These are phyloP conservation scores for Nesometra sesokonis DNA, from an alignment of 35 echinoderm and acorn worm species.

Conservation along the genomic window DNA sequence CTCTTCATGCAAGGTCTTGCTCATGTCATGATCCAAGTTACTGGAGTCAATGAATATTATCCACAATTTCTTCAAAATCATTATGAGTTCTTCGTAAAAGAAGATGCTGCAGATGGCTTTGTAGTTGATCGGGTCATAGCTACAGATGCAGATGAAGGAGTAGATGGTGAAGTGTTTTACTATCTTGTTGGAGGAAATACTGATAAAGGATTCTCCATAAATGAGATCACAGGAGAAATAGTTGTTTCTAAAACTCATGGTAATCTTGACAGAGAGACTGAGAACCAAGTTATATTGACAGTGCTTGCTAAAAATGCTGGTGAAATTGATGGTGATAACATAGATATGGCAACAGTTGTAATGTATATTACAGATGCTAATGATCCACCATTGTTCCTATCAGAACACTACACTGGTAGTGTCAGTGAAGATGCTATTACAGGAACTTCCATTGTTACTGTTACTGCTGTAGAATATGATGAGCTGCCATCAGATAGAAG, in stretches of 20 bases:
- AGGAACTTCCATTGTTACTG: conserved; percentile 51
- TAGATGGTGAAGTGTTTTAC: conserved; percentile 77
- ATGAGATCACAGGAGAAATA: conserved; percentile 57
- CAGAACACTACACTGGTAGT: conserved; percentile 53
- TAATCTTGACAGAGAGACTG: conserved; percentile 56
- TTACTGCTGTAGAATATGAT: conserved; percentile 81
- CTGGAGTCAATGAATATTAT: conserved; percentile 80
- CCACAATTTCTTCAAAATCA: conserved; percentile 58
- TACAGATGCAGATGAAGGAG: conserved; percentile 58
- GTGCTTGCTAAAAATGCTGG: conserved; percentile 83
- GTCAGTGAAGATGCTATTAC: conserved; percentile 52
- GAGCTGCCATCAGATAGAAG: conserved; percentile 44
- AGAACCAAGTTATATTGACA: conserved; percentile 34
- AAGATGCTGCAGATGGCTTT: conserved; percentile 65
- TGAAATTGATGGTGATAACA: conserved; percentile 43
- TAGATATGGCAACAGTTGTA: conserved; percentile 66
- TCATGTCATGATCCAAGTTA: conserved; percentile 55
- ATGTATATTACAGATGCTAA: conserved; percentile 79
- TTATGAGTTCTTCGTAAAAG: conserved; percentile 80
- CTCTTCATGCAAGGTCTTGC: conserved; percentile 32
- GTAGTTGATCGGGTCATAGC: conserved; percentile 59
- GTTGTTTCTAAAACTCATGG: conserved; percentile 63
- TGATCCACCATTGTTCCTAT: conserved; percentile 71
- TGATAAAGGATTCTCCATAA: conserved; percentile 63
- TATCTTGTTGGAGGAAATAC: conserved; percentile 74